Evolutionary conservation across 2,113 vertebrate species (phyloP).

Genomic region (Poecilia latipinna): DNA sequence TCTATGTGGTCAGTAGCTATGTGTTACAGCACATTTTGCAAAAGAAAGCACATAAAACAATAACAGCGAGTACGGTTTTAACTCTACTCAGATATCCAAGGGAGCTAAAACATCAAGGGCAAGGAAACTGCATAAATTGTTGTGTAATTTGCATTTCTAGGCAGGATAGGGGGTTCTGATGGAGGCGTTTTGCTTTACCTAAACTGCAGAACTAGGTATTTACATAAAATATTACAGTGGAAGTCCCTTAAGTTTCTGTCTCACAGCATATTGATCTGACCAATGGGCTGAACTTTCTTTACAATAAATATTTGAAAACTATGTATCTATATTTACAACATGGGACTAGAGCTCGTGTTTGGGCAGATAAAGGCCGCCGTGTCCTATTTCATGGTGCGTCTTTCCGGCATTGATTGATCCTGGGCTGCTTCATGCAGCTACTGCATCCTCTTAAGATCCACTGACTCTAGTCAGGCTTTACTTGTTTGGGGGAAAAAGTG

Average conservation of each 20-base stretch:
- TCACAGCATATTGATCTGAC: slow-evolving; percentile 45
- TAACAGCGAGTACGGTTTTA: slow-evolving; percentile 24
- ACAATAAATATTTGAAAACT: background rate
- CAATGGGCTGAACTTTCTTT: slow-evolving; percentile 49
- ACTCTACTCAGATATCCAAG: slow-evolving; percentile 17
- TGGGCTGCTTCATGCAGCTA: slow-evolving; percentile 31
- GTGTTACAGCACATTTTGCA: slow-evolving; percentile 11
- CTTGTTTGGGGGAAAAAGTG: slow-evolving; percentile 43
- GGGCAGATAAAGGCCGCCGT: slow-evolving; percentile 64
- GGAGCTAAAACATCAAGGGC: slow-evolving; percentile 10
- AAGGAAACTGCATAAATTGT: slow-evolving; percentile 17
- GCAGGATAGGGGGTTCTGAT: slow-evolving; percentile 4
- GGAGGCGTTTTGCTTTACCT: slow-evolving; percentile 4
- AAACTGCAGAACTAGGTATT: slow-evolving; percentile 4
- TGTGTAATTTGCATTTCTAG: slow-evolving; percentile 40
- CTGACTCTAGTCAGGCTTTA: slow-evolving; percentile 60
- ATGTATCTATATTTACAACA: slow-evolving; percentile 23
- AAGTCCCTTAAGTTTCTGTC: slow-evolving; percentile 34
- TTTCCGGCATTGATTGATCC: slow-evolving; percentile 64
- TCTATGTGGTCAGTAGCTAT: slow-evolving; percentile 89
- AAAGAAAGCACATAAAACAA: slow-evolving; percentile 32
- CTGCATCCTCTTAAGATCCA: slow-evolving; percentile 54
- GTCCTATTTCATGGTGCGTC: slow-evolving; percentile 70
- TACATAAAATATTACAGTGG: background rate
- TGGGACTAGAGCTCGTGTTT: slow-evolving; percentile 39